Conservation (phyloP, 2,797 vertebrate species). For the Gephyroberyx darwinii region DNA sequence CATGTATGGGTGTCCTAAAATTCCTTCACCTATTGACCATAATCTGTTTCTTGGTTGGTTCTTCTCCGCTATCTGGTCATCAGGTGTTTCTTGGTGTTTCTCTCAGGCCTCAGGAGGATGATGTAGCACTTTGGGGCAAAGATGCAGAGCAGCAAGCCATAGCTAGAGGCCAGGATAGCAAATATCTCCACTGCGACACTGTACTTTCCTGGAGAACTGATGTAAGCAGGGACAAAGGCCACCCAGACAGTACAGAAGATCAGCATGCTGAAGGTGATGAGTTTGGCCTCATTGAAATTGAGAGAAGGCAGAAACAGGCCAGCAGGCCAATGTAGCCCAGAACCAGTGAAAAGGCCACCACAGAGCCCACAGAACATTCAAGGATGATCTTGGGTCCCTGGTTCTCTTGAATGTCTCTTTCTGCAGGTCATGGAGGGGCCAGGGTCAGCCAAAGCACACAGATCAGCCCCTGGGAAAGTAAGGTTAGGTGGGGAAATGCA, state of each 20-base stretch:
- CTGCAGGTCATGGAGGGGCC: conserved; percentile 55
- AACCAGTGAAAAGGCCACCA: conserved; percentile 55
- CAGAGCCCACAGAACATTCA: conserved; percentile 64
- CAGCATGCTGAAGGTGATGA: conserved; percentile 72
- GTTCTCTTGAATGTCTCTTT: conserved; percentile 49
- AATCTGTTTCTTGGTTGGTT: no score
- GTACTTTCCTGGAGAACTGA: conserved; percentile 70
- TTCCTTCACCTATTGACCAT: not conserved
- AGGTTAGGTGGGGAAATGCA: conserved; percentile 14
- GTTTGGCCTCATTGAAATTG: conserved; percentile 71
- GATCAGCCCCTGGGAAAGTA: conserved; percentile 61
- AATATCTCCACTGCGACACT: conserved; percentile 70
- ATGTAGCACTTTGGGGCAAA: conserved; percentile 71
- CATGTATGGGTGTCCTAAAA: conserved; percentile 28
- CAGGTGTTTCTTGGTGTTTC: conserved; percentile 42
- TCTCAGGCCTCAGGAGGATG: conserved; percentile 66
- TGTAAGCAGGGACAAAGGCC: conserved; percentile 67
- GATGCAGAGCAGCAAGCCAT: conserved; percentile 65
- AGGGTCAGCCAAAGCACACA: conserved; percentile 61
- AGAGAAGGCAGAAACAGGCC: conserved; percentile 59
- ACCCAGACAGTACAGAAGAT: conserved; percentile 70
- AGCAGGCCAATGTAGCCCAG: conserved; percentile 67
- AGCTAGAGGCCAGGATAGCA: conserved; percentile 68
- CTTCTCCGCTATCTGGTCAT: no score
- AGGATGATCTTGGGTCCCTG: conserved; percentile 57